Conservation (phyloP, 1,140 invertebrate species). For the Lethocerus indicus region DNA sequence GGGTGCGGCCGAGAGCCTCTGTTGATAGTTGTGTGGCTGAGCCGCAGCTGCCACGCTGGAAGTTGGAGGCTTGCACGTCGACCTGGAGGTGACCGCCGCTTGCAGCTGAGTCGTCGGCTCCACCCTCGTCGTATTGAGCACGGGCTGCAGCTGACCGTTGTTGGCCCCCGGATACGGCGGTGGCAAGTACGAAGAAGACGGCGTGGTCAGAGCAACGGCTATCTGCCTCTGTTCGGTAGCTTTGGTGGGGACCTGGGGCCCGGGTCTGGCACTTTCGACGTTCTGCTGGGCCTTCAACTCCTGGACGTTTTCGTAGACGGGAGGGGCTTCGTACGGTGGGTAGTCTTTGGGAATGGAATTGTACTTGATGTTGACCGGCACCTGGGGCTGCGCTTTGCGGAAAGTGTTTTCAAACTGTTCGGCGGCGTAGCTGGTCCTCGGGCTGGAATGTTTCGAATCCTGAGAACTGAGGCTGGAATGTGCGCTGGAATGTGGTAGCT, state of each 20-base stretch:
- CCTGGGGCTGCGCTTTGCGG: constrained; percentile 48
- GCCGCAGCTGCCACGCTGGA: constrained; percentile 18
- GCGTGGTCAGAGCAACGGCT: constrained; percentile 21
- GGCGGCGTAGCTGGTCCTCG: constrained; percentile 27
- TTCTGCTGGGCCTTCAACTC: constrained; percentile 26
- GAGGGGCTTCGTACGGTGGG: constrained; percentile 36
- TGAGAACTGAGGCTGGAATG: constrained; percentile 30
- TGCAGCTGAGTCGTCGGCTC: background rate
- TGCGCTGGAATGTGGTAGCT: constrained; percentile 30
- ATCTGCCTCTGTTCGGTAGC: constrained; percentile 20
- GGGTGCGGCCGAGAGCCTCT: background rate
- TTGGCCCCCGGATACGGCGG: constrained; percentile 14
- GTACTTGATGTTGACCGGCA: constrained; percentile 39
- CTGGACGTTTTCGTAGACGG: constrained; percentile 56
- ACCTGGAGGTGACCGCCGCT: constrained; percentile 10
- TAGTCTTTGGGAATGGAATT: constrained; percentile 28
- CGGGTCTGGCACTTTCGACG: constrained; percentile 26
- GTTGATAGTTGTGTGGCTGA: constrained; percentile 15
- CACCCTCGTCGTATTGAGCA: constrained; percentile 1
- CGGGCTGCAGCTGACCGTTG: no score
- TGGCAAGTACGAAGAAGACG: constrained; percentile 10
- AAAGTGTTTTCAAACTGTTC: constrained; percentile 22
- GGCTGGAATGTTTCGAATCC: constrained; percentile 33
- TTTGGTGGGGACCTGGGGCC: constrained; percentile 29
- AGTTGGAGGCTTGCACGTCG: constrained; percentile 11